Conservation (phyloP, 1,140 invertebrate genomes). For the Bombus cullumanus region DNA sequence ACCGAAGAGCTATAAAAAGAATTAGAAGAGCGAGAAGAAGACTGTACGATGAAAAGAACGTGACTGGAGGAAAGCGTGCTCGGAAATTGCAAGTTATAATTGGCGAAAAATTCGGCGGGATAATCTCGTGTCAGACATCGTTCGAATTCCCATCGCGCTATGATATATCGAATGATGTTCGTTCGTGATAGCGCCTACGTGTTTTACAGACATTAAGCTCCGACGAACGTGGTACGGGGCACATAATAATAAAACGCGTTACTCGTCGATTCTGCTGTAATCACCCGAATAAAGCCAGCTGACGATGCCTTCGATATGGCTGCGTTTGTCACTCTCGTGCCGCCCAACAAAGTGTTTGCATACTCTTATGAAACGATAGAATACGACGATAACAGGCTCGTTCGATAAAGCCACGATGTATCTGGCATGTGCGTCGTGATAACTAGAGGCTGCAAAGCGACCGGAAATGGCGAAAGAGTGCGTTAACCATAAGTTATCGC, state of each 20-base stretch:
- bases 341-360: conserved; percentile 44
- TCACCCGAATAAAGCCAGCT: conserved; percentile 51
- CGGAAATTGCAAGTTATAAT: conserved; percentile 48
- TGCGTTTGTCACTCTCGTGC: conserved; percentile 57
- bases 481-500: conserved; percentile 29
- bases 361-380: conserved; percentile 38
- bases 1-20: no score
- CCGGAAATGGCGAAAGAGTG: conserved; percentile 23
- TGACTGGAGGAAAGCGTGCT: no score
- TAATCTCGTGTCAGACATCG: neutral
- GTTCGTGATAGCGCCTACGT: conserved; percentile 60
- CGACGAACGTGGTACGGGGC: conserved; percentile 51
- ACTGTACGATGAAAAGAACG: neutral
- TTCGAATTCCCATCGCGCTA: conserved; percentile 26
- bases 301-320: conserved; percentile 48
- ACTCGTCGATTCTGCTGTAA: conserved; percentile 56
- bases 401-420: conserved; percentile 14
- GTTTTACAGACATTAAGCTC: conserved; percentile 60
- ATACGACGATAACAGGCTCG: conserved; percentile 1
- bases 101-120: conserved; percentile 32
- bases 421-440: conserved; percentile 32
- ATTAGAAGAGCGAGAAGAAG: neutral
- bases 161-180: conserved; percentile 57
- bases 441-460: neutral
- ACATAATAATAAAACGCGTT: conserved; percentile 64